Base-by-base conservation (phyloP, 2,797 vertebrate species). In the Setipinna tenuifilis region DNA sequence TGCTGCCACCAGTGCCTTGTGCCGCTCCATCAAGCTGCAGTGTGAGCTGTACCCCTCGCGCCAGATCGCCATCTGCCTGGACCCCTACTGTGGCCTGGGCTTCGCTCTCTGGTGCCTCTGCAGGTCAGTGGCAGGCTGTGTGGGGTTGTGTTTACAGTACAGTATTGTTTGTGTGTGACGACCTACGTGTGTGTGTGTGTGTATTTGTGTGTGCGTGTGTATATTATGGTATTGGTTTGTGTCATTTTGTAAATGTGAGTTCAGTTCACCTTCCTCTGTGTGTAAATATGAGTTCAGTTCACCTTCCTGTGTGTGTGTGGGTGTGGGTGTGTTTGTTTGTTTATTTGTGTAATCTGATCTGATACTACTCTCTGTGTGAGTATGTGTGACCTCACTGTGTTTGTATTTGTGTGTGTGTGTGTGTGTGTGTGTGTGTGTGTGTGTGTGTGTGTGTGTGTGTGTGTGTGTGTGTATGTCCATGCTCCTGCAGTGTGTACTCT, bases 91-190 rank as follows among this genome's bases (percentile, higher is more conserved):
- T 0, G 98, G 98, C 88, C 94, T 99, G 21, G 98, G 98, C 83
- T 98, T 99, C 11, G 98, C 97, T n/a, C 97, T 99, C 3, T 99
- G 98, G 98, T 99, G 98, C 88, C 94, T 97, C 88, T 97, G 96
- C 96, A 96, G 97, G 96, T 96, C 82, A 50, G 86, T 25, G 50
- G 75, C 62, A 1, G 50, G 35, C 21, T 10, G 31, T 54, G 50
- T 54, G 50, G 2, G 35, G 5, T 5, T 41, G 35, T 41, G 35
- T 2, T n/a, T n/a, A n/a, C n/a, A n/a, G n/a, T n/a, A n/a, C n/a
- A n/a, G n/a, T n/a, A n/a, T n/a, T 41, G 35, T 41, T 41, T 2
- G 35, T 41, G 35, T 41, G 35, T 41, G 35, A 41, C 5, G 2
- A 41, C 35, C 25, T 17, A 0, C 7, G 3, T 61, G 21, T 25